phyloP scores from a whole-genome alignment of 2,888 invertebrate genomes.

The Drosophila falleni region DNA sequence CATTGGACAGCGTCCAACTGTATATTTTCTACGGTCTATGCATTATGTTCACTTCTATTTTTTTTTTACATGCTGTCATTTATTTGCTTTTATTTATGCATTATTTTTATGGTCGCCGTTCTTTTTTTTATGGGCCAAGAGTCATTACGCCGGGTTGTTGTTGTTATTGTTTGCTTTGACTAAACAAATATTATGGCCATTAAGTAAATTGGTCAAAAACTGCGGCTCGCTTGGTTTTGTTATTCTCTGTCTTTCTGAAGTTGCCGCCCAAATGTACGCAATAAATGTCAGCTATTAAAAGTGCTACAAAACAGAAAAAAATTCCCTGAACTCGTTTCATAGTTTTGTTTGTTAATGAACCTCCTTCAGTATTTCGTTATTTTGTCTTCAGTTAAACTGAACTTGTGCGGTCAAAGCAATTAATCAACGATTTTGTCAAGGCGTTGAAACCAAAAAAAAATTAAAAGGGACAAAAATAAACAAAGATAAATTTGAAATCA shows the following conservation, averaged over 20 bases:
- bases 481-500: constrained; percentile 60
- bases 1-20: constrained; percentile 61
- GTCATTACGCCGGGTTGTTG: constrained; percentile 62
- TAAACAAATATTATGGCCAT: constrained; percentile 81
- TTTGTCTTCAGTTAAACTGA: constrained; percentile 58
- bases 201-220: constrained; percentile 76
- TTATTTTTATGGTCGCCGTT: constrained; percentile 71
- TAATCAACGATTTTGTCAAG: constrained; percentile 71
- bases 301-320: constrained; percentile 43
- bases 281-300: constrained; percentile 68
- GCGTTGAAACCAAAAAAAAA: constrained; percentile 9
- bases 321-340: constrained; percentile 42
- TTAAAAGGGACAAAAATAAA: constrained; percentile 16
- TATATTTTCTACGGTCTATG: constrained; percentile 40
- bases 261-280: constrained; percentile 46
- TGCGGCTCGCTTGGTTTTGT: constrained; percentile 49
- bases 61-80: constrained; percentile 72
- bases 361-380: constrained; percentile 15
- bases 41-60: constrained; percentile 22
- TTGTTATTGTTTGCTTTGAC: constrained; percentile 70
- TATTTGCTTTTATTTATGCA: constrained; percentile 80
- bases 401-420: constrained; percentile 67
- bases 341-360: constrained; percentile 55
- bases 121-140: constrained; percentile 68
- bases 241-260: constrained; percentile 26